Evolutionary conservation across 2,888 invertebrate genomes (phyloP).

Genomic region (Cosmia trapezina): DNA sequence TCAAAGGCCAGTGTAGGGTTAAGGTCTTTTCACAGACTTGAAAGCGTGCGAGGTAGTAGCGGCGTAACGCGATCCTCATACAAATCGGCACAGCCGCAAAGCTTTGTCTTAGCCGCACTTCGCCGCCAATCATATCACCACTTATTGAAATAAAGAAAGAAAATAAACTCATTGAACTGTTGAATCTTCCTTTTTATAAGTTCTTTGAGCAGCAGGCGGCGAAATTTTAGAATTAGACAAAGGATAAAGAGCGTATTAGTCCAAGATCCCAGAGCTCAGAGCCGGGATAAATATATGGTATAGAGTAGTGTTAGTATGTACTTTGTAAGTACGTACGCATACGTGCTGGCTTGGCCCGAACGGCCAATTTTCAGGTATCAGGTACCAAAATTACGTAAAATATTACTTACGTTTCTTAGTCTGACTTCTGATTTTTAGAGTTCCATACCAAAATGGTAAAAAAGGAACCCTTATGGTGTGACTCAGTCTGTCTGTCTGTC

Average conservation of each 20-base stretch:
- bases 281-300: no score
- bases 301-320: no score
- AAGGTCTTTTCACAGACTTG: conserved; percentile 67
- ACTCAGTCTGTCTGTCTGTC: no score
- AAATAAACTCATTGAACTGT: conserved; percentile 40
- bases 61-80: conserved; percentile 79
- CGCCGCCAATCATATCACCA: conserved; percentile 80
- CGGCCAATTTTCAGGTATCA: no score
- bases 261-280: no score
- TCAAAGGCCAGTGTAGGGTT: conserved; percentile 67
- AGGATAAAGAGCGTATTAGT: conserved; percentile 1
- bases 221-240: conserved; percentile 19
- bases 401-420: no score
- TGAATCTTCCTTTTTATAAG: conserved; percentile 40
- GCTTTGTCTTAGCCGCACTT: conserved; percentile 77
- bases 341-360: no score
- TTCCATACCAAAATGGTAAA: no score
- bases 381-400: no score
- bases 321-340: no score
- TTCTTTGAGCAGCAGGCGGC: conserved; percentile 33
- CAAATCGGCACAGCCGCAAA: conserved; percentile 75
- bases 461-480: no score
- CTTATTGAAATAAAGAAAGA: conserved; percentile 42
- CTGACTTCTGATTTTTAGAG: no score
- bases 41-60: conserved; percentile 73